Conservation (phyloP, 2,888 invertebrate genomes). For the Gymnoscelis rufifasciata region DNA sequence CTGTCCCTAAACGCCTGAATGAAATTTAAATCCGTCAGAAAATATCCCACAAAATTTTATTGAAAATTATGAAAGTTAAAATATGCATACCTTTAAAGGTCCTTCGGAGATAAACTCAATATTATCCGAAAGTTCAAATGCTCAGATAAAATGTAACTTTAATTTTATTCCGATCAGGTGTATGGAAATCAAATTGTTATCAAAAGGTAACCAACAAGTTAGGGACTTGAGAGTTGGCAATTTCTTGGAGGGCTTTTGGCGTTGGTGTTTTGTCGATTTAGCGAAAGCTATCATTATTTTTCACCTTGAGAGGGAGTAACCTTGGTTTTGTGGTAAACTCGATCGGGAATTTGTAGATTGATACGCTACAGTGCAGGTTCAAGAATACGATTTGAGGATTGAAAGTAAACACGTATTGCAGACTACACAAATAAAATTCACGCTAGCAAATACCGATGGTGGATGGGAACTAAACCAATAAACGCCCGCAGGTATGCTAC, state of each 20-base stretch:
- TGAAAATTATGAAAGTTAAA: not conserved
- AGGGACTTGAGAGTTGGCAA: conserved; percentile 39
- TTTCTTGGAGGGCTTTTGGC: conserved; percentile 20
- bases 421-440: not conserved
- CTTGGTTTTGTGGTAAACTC: too few species aligned
- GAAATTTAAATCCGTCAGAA: not conserved
- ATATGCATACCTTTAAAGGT: not conserved
- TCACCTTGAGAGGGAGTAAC: too few species aligned
- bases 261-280: not conserved
- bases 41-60: not conserved
- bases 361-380: too few species aligned
- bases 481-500: too few species aligned
- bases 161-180: conserved; percentile 4
- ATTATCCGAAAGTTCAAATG: conserved; percentile 1
- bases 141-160: conserved; percentile 4
- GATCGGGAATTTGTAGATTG: too few species aligned
- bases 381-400: not conserved
- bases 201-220: conserved; percentile 37
- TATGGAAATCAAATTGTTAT: conserved; percentile 44
- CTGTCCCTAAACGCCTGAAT: not conserved
- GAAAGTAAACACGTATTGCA: not conserved
- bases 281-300: not conserved
- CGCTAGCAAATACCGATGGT: not conserved
- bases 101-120: conserved; percentile 4
- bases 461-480: too few species aligned